A percentile compares a stretch with the other conserved stretches of the same genome.
Conservation (phyloP, 2,888 invertebrate species). For the Xanthostigma xanthostigma region DNA sequence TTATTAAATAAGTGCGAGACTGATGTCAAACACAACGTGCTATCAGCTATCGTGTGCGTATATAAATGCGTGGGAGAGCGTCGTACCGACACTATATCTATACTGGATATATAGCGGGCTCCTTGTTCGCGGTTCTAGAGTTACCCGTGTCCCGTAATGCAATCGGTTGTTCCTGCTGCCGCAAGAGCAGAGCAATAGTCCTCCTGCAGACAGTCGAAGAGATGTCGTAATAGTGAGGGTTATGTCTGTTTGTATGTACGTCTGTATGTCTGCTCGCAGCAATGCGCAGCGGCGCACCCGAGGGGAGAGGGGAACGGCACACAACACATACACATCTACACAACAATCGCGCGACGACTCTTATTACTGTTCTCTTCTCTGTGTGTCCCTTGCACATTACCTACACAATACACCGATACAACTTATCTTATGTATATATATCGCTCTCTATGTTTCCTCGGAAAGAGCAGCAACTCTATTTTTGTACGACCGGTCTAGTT, state of each 20-base stretch:
- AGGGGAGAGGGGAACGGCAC: slow-evolving; percentile 21
- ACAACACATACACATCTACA: slow-evolving; percentile 17
- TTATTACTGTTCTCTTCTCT: slow-evolving; percentile 21
- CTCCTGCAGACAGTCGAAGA: slow-evolving; percentile 23
- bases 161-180: too few species aligned
- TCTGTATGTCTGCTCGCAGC: slow-evolving; percentile 14
- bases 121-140: too few species aligned
- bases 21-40: too few species aligned
- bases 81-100: too few species aligned
- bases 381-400: too few species aligned
- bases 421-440: slow-evolving; percentile 7
- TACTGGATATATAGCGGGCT: too few species aligned
- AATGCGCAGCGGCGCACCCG: slow-evolving; percentile 15
- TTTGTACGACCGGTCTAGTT: slow-evolving; percentile 20
- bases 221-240: slow-evolving; percentile 28
- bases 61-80: too few species aligned
- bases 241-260: slow-evolving; percentile 27
- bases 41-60: too few species aligned
- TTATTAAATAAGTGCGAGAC: too few species aligned
- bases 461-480: slow-evolving; percentile 15
- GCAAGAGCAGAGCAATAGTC: too few species aligned
- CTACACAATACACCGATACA: slow-evolving; percentile 11
- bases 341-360: slow-evolving; percentile 22
- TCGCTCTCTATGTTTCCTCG: slow-evolving; percentile 12
- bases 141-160: too few species aligned